Base-by-base conservation (phyloP, 2,888 invertebrate genomes). In the Diaprepes abbreviatus region DNA sequence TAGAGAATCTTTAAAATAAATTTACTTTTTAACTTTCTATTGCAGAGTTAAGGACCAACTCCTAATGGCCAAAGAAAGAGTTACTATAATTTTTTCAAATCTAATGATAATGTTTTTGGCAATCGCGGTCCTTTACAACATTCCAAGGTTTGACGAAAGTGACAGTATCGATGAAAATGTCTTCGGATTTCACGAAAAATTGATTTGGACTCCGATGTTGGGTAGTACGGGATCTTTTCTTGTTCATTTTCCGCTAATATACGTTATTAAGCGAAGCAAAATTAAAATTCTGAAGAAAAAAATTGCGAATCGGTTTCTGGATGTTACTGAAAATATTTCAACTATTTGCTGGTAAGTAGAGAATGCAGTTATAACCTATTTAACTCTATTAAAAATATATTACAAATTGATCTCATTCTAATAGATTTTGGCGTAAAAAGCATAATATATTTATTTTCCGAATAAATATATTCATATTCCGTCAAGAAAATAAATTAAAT, bases 81-180 rank as follows among this genome's bases (percentile, higher is more conserved):
- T 76, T 3, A 72, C 75, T 4, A 59, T 78, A 24, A 73, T 79
- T 36, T 71, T 76, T n/a, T 79, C 78, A 0, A 75, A 73, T 14
- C 54, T 76, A 35, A 33, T 77, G 35, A 73, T 73, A n/a, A 73
- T 73, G 6, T 78, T 70, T 60, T 35, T 66, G 5, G 17, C 74
- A 1, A 65, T 70, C 17, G 52, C 79, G 71, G 19, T 73, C 2
- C 48, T 75, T 0, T 78, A 75, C 54, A 73, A 75, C 10, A 50
- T 72, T 33, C 80, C 80, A 6, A 66, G 60, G 7, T 70, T 79
- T 31, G 52, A 73, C 12, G 35, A 70, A 12, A 76, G 66, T 6
- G 80, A 80, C 58, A 71, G 60, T 31, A 69, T 80, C 5, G 75
- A 66, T 35, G 66, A 60, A n/a, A 70, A 71, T 52, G 43, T 66